Percentiles rank a stretch among this genome's conserved stretches.
Evolutionary conservation across 2,888 invertebrate species (phyloP).

Genomic region (Himalopsyche tibetana): DNA sequence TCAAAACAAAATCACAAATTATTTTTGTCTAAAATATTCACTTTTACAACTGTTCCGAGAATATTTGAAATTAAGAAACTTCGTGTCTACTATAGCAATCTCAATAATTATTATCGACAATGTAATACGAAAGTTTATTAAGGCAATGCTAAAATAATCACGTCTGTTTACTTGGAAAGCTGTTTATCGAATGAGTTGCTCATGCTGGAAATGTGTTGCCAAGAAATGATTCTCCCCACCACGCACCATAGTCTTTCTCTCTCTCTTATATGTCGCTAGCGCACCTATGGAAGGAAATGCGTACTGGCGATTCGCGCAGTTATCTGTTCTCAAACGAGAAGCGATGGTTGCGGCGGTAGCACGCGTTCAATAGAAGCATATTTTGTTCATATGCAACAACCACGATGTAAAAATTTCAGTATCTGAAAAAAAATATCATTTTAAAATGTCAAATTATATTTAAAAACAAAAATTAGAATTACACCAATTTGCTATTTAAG

Average conservation of each 20-base stretch:
- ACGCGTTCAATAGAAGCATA: too few relatives aligned
- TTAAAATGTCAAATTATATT: too few relatives aligned
- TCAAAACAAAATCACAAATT: conserved; percentile 20
- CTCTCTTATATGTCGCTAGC: background rate
- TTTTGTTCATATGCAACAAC: too few relatives aligned
- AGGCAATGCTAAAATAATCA: background rate
- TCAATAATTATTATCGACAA: background rate
- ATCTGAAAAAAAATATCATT: too few relatives aligned
- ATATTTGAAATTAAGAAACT: background rate
- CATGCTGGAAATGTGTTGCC: background rate
- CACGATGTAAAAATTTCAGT: too few relatives aligned
- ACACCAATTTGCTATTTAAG: too few relatives aligned
- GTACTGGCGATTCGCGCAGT: background rate
- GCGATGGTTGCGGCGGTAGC: too few relatives aligned
- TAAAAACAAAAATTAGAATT: too few relatives aligned
- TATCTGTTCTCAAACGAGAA: too few relatives aligned
- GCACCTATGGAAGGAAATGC: background rate
- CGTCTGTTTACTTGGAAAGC: background rate
- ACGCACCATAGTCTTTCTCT: background rate
- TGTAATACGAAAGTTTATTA: background rate
- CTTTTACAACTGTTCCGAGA: background rate
- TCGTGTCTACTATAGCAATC: background rate
- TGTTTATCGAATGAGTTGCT: background rate
- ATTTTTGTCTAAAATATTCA: background rate
- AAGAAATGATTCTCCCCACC: background rate